A percentile compares a stretch with the other conserved stretches of the same genome.
Evolutionary conservation across 2,888 invertebrate species (phyloP).

Genomic region (Mechanitis messenoides): DNA sequence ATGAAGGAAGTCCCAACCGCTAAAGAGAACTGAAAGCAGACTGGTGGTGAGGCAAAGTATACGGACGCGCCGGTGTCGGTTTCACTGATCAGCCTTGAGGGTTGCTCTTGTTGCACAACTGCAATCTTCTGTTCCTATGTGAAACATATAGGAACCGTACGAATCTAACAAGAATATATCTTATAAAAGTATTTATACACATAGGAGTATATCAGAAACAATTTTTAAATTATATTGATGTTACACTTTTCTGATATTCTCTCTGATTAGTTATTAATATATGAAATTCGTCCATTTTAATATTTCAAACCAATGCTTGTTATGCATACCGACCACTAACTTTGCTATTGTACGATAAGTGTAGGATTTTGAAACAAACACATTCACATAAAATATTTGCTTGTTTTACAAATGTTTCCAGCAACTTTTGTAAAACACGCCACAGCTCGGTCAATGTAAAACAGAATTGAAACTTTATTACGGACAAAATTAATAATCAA

Average conservation of each 20-base stretch:
- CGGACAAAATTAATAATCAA: no score
- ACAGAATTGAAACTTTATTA: no score
- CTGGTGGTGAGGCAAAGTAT: constrained; percentile 46
- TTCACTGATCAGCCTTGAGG: constrained; percentile 58
- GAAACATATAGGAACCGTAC: constrained; percentile 8
- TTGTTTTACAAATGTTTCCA: constrained; percentile 18
- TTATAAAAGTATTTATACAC: not conserved
- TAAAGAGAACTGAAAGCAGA: constrained; percentile 38
- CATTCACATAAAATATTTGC: constrained; percentile 49
- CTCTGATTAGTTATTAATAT: no score
- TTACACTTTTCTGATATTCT: no score
- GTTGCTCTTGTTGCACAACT: constrained; percentile 48
- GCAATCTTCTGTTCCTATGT: constrained; percentile 20
- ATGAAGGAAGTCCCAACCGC: constrained; percentile 23
- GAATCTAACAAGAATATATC: constrained; percentile 20
- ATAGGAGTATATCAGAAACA: no score
- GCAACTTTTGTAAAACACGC: constrained; percentile 4
- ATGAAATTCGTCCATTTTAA: not conserved
- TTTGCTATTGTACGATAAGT: constrained; percentile 42
- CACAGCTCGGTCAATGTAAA: not conserved
- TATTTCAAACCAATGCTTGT: constrained; percentile 62
- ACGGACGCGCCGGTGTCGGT: constrained; percentile 54
- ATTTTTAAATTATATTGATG: no score
- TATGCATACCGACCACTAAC: constrained; percentile 49
- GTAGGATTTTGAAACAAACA: constrained; percentile 53